These are phyloP conservation scores for Bombus waltoni DNA, from an alignment of 1,140 invertebrate species.

Conservation along the genomic window DNA sequence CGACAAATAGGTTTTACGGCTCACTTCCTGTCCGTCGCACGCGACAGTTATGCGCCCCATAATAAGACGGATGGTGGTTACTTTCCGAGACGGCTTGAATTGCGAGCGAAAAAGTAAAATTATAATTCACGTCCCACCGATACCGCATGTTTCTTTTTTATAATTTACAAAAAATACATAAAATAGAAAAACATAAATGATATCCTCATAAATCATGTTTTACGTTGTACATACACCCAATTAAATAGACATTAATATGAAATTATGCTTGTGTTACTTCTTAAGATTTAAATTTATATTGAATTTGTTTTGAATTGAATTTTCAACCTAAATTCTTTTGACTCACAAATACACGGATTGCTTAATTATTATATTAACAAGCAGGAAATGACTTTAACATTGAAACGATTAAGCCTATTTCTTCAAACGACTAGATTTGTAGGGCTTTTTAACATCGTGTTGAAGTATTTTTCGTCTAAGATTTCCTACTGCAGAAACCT, in stretches of 20 bases:
- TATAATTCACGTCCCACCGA: not conserved
- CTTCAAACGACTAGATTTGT: not conserved
- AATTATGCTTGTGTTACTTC: not conserved
- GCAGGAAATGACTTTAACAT: too few relatives aligned
- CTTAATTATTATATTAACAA: not conserved
- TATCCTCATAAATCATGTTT: not conserved
- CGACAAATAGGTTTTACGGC: conserved; percentile 60
- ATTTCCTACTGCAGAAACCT: conserved; percentile 35
- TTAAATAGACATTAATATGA: not conserved
- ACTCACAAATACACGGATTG: not conserved
- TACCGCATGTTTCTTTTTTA: not conserved
- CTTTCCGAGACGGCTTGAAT: conserved; percentile 39
- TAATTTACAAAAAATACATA: not conserved
- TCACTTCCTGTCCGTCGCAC: conserved; percentile 59
- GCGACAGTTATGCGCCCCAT: conserved; percentile 56
- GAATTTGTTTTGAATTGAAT: not conserved
- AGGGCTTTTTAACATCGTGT: conserved; percentile 2
- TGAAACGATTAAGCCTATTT: not conserved
- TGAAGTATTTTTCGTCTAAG: conserved; percentile 3
- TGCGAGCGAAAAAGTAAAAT: conserved; percentile 37
- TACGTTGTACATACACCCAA: not conserved
- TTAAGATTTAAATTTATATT: not conserved
- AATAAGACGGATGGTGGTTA: conserved; percentile 46
- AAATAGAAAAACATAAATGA: not conserved
- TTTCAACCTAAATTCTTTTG: not conserved